Evolutionary conservation across 2,113 vertebrate genomes (phyloP), one percentile per base, ranked within the genome.

Genomic region (Origma solitaria): DNA sequence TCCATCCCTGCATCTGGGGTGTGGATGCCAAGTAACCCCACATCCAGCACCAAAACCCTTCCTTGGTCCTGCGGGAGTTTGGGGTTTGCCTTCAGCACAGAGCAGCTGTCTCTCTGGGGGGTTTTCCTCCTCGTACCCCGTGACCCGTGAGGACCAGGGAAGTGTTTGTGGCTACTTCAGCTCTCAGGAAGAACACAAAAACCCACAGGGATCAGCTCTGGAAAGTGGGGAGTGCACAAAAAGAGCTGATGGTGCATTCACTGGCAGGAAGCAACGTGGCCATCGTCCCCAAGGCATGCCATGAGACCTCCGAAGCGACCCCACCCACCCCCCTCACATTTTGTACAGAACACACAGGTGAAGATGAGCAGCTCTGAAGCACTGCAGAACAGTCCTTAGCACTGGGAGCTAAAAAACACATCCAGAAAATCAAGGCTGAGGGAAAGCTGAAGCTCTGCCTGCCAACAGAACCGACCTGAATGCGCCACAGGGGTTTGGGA

Each of bases 291-390:
- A 94, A 86, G 3, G 49, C 91, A 87, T 91, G 91, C 95, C 69
- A 10, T 37, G 57, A 86, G 71, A 88, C 62, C 68, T 73, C 61
- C 4, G 50, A 30, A 77, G 73, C 3, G 13, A 7, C 13, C 68
- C 53, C 50, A 11, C 60, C n/a, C 23, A 2, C 44, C 47, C 28
- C 12, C 13, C 51, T 51, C 77, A 49, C 56, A 3, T 76, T 62
- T 57, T 69, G 77, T 30, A 95, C 94, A 89, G 27, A 72, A 96
- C 88, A 95, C 89, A 89, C 91, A 85, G 66, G 40, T 35, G 30
- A 82, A 54, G 86, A 91, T 25, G 12, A 92, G 73, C 4, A 89
- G 65, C 83, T 89, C 83, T 69, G 70, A 89, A 92, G 86, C 61
- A 87, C 62, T 79, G 91, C 57, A n/a, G 40, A 85, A 38, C 11